phyloP scores from a whole-genome alignment of 2,113 vertebrate species.

The Eolophus roseicapilla region DNA sequence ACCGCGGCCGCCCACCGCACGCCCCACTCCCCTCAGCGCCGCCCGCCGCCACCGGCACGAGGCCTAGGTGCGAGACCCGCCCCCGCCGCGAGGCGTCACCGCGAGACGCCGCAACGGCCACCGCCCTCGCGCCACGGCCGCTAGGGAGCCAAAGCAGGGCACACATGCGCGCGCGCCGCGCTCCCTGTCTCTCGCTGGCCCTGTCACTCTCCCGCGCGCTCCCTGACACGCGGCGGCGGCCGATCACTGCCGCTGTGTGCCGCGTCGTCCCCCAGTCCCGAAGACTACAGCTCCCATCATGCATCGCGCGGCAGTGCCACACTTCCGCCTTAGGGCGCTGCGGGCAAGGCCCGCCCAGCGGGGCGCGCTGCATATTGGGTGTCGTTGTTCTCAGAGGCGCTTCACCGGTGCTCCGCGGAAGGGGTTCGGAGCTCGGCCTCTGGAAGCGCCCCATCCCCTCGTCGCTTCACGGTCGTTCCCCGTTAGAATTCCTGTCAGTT shows the following conservation, averaged over 20 bases:
- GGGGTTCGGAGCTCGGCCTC: fast-evolving
- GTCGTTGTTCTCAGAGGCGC: constrained; percentile 4
- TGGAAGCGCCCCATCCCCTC: fast-evolving
- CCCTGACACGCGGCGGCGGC: too few species aligned
- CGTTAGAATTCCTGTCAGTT: not conserved
- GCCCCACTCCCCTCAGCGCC: fast-evolving
- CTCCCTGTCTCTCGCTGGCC: too few species aligned
- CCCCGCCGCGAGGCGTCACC: not conserved
- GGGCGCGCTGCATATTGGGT: not conserved
- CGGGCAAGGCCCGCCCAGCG: fast-evolving
- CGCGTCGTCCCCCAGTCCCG: fast-evolving
- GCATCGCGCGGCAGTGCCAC: fast-evolving
- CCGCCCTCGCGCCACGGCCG: too few species aligned
- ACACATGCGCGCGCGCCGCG: not conserved
- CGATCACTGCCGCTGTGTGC: fast-evolving
- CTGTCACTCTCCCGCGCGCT: fast-evolving
- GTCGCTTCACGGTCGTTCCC: too few species aligned
- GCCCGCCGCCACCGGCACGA: fast-evolving
- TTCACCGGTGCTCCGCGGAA: fast-evolving
- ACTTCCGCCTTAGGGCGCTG: fast-evolving
- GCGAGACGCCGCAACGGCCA: fast-evolving
- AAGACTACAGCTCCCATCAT: not conserved
- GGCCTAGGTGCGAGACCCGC: not conserved
- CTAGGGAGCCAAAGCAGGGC: fast-evolving
- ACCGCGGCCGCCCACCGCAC: fast-evolving